A percentile compares a stretch with the other conserved stretches of the same genome.
These are phyloP conservation scores for Bolinopsis microptera DNA, from an alignment of 37 sponge, comb jelly and placozoan genomes.

Conservation along the genomic window DNA sequence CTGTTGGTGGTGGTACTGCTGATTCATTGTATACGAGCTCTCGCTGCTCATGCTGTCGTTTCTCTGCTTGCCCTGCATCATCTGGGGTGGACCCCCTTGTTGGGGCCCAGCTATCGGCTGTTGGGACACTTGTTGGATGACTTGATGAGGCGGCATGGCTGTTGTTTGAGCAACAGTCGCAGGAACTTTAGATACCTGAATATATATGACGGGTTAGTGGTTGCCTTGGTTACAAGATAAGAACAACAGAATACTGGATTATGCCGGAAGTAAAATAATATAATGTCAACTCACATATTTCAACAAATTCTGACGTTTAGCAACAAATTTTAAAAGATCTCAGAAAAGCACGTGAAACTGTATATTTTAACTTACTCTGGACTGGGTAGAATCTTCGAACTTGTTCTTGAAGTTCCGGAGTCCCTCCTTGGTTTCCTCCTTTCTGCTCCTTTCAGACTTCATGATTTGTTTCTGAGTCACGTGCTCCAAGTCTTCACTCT, in stretches of 20 bases:
- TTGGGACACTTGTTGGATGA: conserved; percentile 15
- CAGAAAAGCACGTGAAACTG: too few relatives aligned
- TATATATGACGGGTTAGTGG: too few relatives aligned
- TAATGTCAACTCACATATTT: too few relatives aligned
- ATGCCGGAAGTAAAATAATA: too few relatives aligned
- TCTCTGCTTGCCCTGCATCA: conserved; percentile 59
- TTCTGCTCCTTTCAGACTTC: conserved; percentile 28
- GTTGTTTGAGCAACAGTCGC: conserved; percentile 54
- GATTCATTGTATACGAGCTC: conserved; percentile 27
- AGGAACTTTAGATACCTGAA: neutral
- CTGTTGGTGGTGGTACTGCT: conserved; percentile 31
- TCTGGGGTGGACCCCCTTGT: neutral
- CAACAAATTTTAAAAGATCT: too few relatives aligned
- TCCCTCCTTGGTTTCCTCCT: conserved; percentile 40
- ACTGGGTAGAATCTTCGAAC: conserved; percentile 37
- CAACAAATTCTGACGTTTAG: too few relatives aligned
- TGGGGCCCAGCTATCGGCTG: conserved; percentile 16
- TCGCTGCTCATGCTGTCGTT: conserved; percentile 65
- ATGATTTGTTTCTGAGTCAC: conserved; percentile 49
- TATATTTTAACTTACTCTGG: conserved; percentile 15
- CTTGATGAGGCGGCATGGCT: conserved; percentile 2
- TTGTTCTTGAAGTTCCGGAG: conserved; percentile 44
- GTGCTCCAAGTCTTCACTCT: neutral
- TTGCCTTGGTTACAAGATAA: too few relatives aligned
- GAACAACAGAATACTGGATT: too few relatives aligned